Base-by-base conservation (phyloP, 1,140 invertebrate genomes). In the Drosophila pallidifrons region DNA sequence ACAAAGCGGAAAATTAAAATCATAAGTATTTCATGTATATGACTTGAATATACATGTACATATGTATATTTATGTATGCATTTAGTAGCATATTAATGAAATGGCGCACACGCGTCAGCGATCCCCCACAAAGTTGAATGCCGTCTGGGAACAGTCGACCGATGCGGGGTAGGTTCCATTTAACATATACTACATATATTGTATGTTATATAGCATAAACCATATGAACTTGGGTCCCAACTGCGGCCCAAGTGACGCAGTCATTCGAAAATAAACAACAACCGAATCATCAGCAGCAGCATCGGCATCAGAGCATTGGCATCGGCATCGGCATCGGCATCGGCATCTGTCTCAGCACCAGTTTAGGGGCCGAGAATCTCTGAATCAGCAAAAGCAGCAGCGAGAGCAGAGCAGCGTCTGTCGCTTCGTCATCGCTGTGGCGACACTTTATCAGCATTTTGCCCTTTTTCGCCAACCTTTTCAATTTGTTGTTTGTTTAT, bases 201-300 rank as follows among this genome's bases (percentile, higher is more conserved):
- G 3, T n/a, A 11, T n/a, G 13, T 20, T 47, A 47, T 47, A 61
- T 30, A 25, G 20, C 16, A 16, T 35, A 55, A 30, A 35, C 20
- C 25, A 20, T 11, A 3, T 10, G 32, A 38, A 16, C 30, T 52
- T 38, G 35, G 35, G 35, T 38, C 25, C 69, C 47, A 69, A 59
- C 32, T 67, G 61, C 41, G 58, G 59, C 60, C 64, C 75, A 67
- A 72, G 52, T 75, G 63, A 77, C 66, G 72, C 72, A 82, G 68
- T 51, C 55, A 25, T 60, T 76, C 35, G 60, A 73, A 81, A 81
- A 67, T 70, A 81, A 82, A 81, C 76, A 82, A 81, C 76, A 87
- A 76, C 15, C 45, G 55, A 72, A 72, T 72, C 69, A 72, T 65
- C 47, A 66, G 38, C 38, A 41, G 38, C 38, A 41, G 38, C 38